These are phyloP conservation scores for Alviniconcha marisindica DNA, from an alignment of 1,140 invertebrate genomes.

Conservation along the genomic window DNA sequence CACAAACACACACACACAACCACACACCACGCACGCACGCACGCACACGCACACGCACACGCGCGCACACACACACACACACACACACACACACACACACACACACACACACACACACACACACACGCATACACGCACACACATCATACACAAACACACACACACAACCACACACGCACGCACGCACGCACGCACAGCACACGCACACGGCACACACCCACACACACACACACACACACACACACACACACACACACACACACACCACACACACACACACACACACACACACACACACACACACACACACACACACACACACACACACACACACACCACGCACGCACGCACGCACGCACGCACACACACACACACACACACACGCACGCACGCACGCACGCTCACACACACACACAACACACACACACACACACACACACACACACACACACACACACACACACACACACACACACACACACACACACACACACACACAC, in stretches of 20 bases:
- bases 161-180: background rate
- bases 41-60: background rate
- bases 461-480: background rate
- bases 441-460: background rate
- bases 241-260: background rate
- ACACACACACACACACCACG: conserved; percentile 7
- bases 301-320: conserved; percentile 2
- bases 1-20: too few relatives aligned
- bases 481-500: background rate
- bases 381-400: background rate
- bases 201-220: too few relatives aligned
- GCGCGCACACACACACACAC: too few relatives aligned
- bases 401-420: background rate
- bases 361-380: conserved; percentile 2
- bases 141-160: background rate
- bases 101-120: too few relatives aligned
- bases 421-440: background rate
- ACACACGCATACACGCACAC: too few relatives aligned
- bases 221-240: background rate
- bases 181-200: background rate
- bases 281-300: conserved; percentile 11
- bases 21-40: too few relatives aligned
- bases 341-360: background rate
- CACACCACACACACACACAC: conserved; percentile 21
- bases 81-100: too few relatives aligned